Base-by-base conservation (phyloP, 1,140 invertebrate species). In the Scylla paramamosain region DNA sequence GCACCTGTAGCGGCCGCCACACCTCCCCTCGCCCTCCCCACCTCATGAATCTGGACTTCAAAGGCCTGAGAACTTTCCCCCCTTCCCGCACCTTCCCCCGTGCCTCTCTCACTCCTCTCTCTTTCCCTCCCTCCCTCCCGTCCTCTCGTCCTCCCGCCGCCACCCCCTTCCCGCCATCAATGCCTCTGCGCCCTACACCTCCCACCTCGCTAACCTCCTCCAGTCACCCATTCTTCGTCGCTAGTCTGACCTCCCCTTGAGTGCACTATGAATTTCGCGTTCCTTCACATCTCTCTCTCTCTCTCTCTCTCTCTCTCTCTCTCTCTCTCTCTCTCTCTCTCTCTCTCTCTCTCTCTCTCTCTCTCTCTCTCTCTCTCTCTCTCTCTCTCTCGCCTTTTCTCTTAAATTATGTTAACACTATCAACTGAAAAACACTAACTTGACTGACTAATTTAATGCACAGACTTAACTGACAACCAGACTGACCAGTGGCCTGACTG, bases 1-100 rank as follows among this genome's bases (percentile, higher is more conserved):
- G 92, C 92, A 93, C 92, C 92, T 93, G 92, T 93, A 93, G 59
- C 82, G 77, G 32, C 77, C 32, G 31, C 16, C 32, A 83, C 91
- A 67, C 67, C 83, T 93, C 83, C 92, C 83, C 83, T 84, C 92
- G 31, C 92, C 92, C 83, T 86, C 92, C 92, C 82, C 10, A 46
- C 83, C 92, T 93, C 92, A 93, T 93, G 92, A 93, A 93, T 93
- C 92, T 84, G 46, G 32, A 93, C 92, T 48, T 93, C 83, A 93
- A 93, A 86, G 86, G 92, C 92, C 92, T 93, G 92, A 87, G 92
- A 93, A 93, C 82, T 32, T 93, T 46, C 92, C 77, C 83, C 92
- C 67, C 16, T n/a, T 7, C n/a, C 67, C 20, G 12, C 20, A 12
- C 67, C n/a, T 20, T n/a, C 67, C 16, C n/a, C 67, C n/a, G 4